These are phyloP conservation scores for Meteorus sp. DNA, from an alignment of 1,140 invertebrate species.

Conservation along the genomic window DNA sequence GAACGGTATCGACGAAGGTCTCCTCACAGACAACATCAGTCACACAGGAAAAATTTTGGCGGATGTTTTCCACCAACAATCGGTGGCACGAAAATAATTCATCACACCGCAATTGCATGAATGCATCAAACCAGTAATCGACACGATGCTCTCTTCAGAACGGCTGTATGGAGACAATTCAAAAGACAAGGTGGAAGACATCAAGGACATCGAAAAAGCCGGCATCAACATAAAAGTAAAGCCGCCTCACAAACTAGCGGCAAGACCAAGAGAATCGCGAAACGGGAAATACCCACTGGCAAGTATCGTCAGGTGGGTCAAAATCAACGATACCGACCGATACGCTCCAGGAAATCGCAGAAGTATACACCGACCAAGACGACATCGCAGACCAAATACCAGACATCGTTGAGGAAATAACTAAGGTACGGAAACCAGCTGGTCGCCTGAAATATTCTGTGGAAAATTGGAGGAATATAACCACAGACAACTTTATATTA, in stretches of 20 bases:
- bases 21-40: constrained; percentile 24
- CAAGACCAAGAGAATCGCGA: constrained; percentile 10
- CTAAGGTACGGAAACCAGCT: constrained; percentile 19
- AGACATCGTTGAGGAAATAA: constrained; percentile 21
- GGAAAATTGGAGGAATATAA: constrained; percentile 21
- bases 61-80: constrained; percentile 34
- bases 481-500: constrained; percentile 20
- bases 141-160: constrained; percentile 35
- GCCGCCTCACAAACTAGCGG: not conserved
- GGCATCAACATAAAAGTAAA: constrained; percentile 26
- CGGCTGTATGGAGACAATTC: constrained; percentile 34
- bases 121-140: constrained; percentile 34
- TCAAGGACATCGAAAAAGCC: constrained; percentile 26
- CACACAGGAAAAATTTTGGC: constrained; percentile 25
- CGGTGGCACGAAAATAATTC: constrained; percentile 25
- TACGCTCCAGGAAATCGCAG: constrained; percentile 19
- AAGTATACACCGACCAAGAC: constrained; percentile 12
- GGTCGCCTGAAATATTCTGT: constrained; percentile 17
- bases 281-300: constrained; percentile 24
- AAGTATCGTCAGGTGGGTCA: constrained; percentile 15
- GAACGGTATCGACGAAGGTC: constrained; percentile 16
- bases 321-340: not conserved
- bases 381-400: not conserved
- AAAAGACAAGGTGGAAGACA: constrained; percentile 17
- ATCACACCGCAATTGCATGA: constrained; percentile 25